phyloP scores from a whole-genome alignment of 2,888 invertebrate species.

The Synanthedon tipuliformis region DNA sequence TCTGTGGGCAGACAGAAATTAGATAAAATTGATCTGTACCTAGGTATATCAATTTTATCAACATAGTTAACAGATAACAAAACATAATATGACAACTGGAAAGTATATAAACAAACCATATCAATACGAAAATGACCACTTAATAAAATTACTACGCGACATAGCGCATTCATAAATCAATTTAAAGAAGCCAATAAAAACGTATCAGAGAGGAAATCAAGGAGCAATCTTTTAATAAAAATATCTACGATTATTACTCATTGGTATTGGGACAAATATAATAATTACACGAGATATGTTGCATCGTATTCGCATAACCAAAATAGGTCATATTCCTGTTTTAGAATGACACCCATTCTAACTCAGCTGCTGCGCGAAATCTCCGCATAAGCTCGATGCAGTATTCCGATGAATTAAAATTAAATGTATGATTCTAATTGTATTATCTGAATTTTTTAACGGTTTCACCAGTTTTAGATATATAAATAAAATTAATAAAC shows the following conservation, averaged over 20 bases:
- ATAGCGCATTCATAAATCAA: not conserved
- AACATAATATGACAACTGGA: not conserved
- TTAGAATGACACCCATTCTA: slow-evolving; percentile 41
- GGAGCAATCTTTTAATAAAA: not conserved
- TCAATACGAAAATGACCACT: not conserved
- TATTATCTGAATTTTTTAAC: too few relatives aligned
- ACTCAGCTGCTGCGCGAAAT: slow-evolving; percentile 39
- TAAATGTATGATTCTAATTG: too few relatives aligned
- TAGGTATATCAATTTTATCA: too few relatives aligned
- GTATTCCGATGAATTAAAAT: slow-evolving; percentile 4
- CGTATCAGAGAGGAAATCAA: not conserved
- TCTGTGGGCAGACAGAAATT: too few relatives aligned
- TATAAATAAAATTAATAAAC: not conserved
- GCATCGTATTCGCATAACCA: slow-evolving; percentile 19
- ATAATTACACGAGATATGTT: slow-evolving; percentile 5
- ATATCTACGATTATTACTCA: not conserved
- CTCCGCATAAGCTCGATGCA: slow-evolving; percentile 12
- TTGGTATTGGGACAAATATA: slow-evolving; percentile 11
- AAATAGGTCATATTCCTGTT: slow-evolving; percentile 62
- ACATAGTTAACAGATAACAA: too few relatives aligned
- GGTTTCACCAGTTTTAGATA: too few relatives aligned
- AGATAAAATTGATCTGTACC: too few relatives aligned
- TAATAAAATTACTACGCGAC: not conserved
- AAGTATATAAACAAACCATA: not conserved
- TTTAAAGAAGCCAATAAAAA: not conserved